Percentiles rank a stretch among this genome's conserved stretches.
phyloP scores from a whole-genome alignment of 2,888 invertebrate genomes.

The Artemia sp. region DNA sequence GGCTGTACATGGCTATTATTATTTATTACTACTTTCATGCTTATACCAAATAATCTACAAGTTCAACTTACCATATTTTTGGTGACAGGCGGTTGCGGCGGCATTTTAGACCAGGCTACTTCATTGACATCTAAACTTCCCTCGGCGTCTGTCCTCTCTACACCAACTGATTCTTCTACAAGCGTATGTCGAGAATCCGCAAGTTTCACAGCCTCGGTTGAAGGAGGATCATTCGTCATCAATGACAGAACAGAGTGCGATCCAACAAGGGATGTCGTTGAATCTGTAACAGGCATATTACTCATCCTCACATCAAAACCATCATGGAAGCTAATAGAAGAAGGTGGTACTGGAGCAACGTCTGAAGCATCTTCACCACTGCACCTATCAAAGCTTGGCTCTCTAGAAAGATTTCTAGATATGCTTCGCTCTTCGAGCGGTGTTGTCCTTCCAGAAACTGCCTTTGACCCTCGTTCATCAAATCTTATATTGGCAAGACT shows the following conservation, averaged over 20 bases:
- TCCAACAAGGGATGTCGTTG: conserved; percentile 9
- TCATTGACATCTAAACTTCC: conserved; percentile 8
- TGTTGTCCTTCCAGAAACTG: conserved; percentile 4
- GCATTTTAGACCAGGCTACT: neutral
- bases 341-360: neutral
- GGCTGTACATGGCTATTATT: no score
- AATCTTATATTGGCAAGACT: neutral
- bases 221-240: neutral
- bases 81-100: neutral
- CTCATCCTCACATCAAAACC: neutral
- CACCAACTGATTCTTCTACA: neutral
- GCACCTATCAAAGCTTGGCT: conserved; percentile 9
- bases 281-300: neutral
- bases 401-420: conserved; percentile 1
- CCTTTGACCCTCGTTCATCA: neutral
- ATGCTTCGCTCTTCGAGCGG: neutral
- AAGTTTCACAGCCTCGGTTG: neutral
- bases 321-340: neutral
- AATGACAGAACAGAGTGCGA: neutral
- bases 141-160: conserved; percentile 1
- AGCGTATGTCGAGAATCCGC: no score
- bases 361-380: conserved; percentile 5
- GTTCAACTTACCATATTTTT: no score
- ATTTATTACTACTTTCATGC: no score
- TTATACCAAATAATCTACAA: no score